A percentile compares a stretch with the other conserved stretches of the same genome.
Conservation (phyloP, 1,140 invertebrate species). For the Cyrtorhinus lividipennis region DNA sequence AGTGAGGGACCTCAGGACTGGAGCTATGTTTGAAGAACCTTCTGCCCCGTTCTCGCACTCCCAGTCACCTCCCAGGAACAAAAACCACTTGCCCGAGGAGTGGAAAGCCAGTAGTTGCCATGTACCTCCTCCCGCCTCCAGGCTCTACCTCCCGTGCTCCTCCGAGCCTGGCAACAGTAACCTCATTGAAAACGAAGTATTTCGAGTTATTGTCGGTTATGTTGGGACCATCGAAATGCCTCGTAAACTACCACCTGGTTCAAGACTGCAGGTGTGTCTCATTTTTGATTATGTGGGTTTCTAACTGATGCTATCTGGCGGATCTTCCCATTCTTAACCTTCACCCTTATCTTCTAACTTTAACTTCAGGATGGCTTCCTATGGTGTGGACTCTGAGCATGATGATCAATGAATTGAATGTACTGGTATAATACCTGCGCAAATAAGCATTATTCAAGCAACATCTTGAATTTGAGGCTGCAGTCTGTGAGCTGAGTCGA, state of each 20-base stretch:
- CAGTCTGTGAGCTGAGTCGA: too few relatives aligned
- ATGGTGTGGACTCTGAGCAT: too few relatives aligned
- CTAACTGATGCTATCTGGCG: too few relatives aligned
- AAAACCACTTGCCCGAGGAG: constrained; percentile 28
- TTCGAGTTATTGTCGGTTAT: constrained; percentile 79
- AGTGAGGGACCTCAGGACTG: constrained; percentile 38
- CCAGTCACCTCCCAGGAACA: constrained; percentile 23
- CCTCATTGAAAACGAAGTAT: constrained; percentile 46
- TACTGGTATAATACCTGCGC: too few relatives aligned
- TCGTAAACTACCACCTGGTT: constrained; percentile 59
- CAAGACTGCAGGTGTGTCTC: constrained; percentile 46
- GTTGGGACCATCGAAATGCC: constrained; percentile 92
- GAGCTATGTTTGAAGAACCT: constrained; percentile 34
- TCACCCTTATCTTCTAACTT: too few relatives aligned
- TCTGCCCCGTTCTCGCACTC: constrained; percentile 15
- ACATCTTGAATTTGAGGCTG: too few relatives aligned
- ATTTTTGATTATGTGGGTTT: too few relatives aligned
- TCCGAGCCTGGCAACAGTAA: constrained; percentile 19
- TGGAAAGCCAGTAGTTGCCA: constrained; percentile 32
- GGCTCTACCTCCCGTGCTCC: constrained; percentile 25
- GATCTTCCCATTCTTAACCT: too few relatives aligned
- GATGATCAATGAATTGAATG: too few relatives aligned
- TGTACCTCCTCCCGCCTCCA: constrained; percentile 33
- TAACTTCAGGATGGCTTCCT: too few relatives aligned
- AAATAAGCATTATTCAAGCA: too few relatives aligned